Evolutionary conservation across 2,797 vertebrate genomes (phyloP), one percentile per base, ranked within the genome.

Genomic region (Sorex maritimensis): DNA sequence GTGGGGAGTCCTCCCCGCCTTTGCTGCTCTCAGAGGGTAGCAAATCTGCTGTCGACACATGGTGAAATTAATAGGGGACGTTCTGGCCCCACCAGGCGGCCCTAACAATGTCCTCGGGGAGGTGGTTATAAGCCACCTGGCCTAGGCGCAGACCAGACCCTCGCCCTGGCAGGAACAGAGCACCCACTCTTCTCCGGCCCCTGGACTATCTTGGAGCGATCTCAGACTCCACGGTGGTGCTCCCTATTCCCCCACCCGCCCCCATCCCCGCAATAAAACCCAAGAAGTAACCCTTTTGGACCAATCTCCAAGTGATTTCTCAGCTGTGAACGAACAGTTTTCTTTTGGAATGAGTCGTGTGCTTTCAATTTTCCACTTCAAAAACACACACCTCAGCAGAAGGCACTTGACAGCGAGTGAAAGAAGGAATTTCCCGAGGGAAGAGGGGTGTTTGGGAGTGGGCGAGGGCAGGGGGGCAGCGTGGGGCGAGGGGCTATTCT

Each of bases 341-440:
- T 94, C 97, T 92, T 95, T 95, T 41, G 86, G 87, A 95, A 96
- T 97, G 94, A 97, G 94, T 96, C n/a, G n/a, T 65, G 80, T 2
- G 6, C 90, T 95, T 96, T 96, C 95, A 96, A 96, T 96, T 97
- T 97, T 96, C 94, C 94, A 97, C 95, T 96, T 97, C 96, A 97
- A 95, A 97, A 96, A 91, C 96, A 95, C 92, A 81, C 30, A 80
- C 77, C 94, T 95, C 92, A 89, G 92, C 95, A 96, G 85, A 95
- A 95, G 93, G 95, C 90, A 95, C 91, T 97, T 94, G 92, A 81
- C 23, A 94, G 93, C 92, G 93, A 95, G 96, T 94, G 91, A 93
- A 97, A 93, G 90, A 67, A 93, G 86, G 85, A 84, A 93, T 92
- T 95, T 94, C 93, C 92, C 79, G 34, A 21, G 34, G 77, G 92